phyloP scores from a whole-genome alignment of 1,140 invertebrate species.

The Leptinotarsa texana region DNA sequence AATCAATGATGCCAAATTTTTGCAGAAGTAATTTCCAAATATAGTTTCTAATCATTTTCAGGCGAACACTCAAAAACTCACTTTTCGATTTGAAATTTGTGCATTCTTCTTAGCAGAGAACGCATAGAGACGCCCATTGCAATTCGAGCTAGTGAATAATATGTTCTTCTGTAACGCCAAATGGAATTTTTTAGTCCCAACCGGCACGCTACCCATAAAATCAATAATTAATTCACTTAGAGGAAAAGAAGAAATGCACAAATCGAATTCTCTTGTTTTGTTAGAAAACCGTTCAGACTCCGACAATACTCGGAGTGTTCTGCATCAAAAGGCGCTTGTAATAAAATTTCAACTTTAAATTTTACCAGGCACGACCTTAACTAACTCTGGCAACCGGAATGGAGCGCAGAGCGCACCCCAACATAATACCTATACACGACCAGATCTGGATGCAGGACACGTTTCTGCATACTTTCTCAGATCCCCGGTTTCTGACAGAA shows the following conservation, averaged over 20 bases:
- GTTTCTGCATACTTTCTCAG: slow-evolving; percentile 18
- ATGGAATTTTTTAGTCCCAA: neutral
- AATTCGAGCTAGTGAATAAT: neutral
- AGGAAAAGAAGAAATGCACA: neutral
- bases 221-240: slow-evolving; percentile 17
- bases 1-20: no score
- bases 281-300: slow-evolving; percentile 3
- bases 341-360: slow-evolving; percentile 20
- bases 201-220: slow-evolving; percentile 5
- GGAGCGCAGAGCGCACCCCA: neutral
- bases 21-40: no score
- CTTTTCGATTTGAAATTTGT: no score
- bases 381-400: neutral
- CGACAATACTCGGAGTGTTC: neutral
- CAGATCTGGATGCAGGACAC: slow-evolving; percentile 7
- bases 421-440: slow-evolving; percentile 2
- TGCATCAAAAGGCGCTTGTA: neutral
- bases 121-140: no score
- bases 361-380: slow-evolving; percentile 1
- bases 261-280: slow-evolving; percentile 9
- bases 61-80: no score
- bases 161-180: neutral
- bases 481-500: neutral
- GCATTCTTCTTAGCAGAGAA: no score
- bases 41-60: no score